Base-by-base conservation (phyloP, 2,888 invertebrate species). In the Diarsia dahlii region DNA sequence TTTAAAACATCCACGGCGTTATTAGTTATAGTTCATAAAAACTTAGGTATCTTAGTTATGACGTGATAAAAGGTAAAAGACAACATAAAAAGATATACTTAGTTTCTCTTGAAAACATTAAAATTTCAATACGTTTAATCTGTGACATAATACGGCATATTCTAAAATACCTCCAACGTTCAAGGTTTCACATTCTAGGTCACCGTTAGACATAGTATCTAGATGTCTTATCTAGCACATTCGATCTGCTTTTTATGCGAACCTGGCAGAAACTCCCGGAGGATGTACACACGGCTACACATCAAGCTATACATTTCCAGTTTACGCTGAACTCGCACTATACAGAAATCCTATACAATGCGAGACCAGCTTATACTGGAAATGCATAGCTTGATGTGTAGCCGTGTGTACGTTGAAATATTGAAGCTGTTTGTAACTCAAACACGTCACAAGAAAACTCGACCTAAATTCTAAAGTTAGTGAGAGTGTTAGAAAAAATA, bases 381-480 rank as follows among this genome's bases (percentile, higher is more conserved):
- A n/a, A n/a, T n/a, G n/a, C n/a, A n/a, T n/a, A n/a, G n/a, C n/a
- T n/a, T n/a, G n/a, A n/a, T n/a, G n/a, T n/a, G n/a, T n/a, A n/a
- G n/a, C n/a, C n/a, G n/a, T n/a, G n/a, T n/a, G n/a, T 28, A 66
- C 3, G 69, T 64, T 66, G 69, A 83, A 66, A 83, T 83, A 79
- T 79, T n/a, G 80, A 39, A 6, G 54, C 60, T 66, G 20, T 73
- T 79, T 74, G 79, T 83, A 69, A 79, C 46, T 69, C n/a, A 65
- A 81, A 78, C 74, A n/a, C 13, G 39, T 78, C 20, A 56, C 54
- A 28, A 66, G 48, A 54, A 64, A 69, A 71, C 45, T 48, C 20
- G 39, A 5, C 58, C 60, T 60, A 50, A 34, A 69, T 71, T 64
- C 10, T 13, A 20, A 56, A 68, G 50, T 34, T 60, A 39, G 4